phyloP scores from a whole-genome alignment of 2,888 invertebrate species.

The Neoaliturus tenellus region DNA sequence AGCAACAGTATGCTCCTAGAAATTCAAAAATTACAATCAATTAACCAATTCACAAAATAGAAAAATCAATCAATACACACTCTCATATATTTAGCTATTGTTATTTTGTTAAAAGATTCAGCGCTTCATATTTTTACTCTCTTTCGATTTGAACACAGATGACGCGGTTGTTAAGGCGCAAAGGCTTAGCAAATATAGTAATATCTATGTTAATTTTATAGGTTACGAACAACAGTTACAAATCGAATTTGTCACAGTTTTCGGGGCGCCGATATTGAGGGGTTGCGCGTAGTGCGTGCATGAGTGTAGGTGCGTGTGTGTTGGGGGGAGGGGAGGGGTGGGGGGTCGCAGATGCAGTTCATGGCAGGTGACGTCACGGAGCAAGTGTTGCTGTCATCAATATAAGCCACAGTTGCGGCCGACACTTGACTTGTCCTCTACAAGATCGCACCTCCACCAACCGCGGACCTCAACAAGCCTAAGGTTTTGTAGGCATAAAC shows the following conservation, averaged over 20 bases:
- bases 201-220: conserved; percentile 40
- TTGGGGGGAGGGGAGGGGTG: background rate
- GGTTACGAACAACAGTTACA: conserved; percentile 32
- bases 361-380: conserved; percentile 38
- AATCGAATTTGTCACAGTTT: conserved; percentile 45
- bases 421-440: conserved; percentile 34
- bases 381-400: conserved; percentile 53
- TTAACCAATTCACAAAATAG: no score
- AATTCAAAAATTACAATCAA: no score
- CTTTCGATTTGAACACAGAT: background rate
- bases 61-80: no score
- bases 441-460: background rate
- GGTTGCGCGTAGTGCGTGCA: background rate
- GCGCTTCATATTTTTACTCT: background rate
- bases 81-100: no score
- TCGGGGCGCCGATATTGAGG: conserved; percentile 31
- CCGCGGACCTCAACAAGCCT: background rate
- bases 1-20: no score
- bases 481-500: background rate
- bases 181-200: conserved; percentile 25
- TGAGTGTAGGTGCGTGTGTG: no score
- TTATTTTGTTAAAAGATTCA: no score
- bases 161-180: background rate
- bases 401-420: conserved; percentile 44
- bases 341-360: conserved; percentile 29